These are phyloP conservation scores for Adelognathus sp. DNA, from an alignment of 2,888 invertebrate genomes.

Conservation along the genomic window DNA sequence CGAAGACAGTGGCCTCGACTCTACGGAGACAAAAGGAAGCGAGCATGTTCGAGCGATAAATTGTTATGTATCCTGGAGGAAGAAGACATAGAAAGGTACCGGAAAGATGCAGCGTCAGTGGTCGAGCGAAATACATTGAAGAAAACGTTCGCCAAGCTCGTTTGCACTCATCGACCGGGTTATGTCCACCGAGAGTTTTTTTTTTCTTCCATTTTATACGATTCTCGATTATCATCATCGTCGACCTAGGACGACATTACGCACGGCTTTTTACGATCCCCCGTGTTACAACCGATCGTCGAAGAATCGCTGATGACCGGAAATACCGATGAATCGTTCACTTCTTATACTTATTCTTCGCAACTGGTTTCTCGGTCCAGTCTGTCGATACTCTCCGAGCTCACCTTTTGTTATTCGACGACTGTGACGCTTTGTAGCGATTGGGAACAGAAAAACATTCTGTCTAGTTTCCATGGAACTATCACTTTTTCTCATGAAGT, in stretches of 20 bases:
- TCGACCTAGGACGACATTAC: background rate
- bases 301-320: conserved; percentile 23
- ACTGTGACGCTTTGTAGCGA: background rate
- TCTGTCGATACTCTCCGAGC: background rate
- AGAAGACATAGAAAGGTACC: conserved; percentile 31
- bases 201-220: conserved; percentile 28
- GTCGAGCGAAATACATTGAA: conserved; percentile 40
- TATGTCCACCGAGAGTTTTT: too few species aligned
- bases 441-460: too few species aligned
- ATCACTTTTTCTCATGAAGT: too few species aligned
- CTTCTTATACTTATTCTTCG: background rate
- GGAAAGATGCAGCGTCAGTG: conserved; percentile 54
- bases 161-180: conserved; percentile 3
- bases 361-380: background rate
- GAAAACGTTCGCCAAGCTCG: conserved; percentile 31
- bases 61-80: conserved; percentile 61
- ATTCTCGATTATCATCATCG: conserved; percentile 9
- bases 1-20: background rate
- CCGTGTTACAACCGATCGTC: background rate
- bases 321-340: conserved; percentile 15
- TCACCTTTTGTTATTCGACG: background rate
- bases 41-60: conserved; percentile 55
- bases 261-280: conserved; percentile 5
- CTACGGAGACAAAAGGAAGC: conserved; percentile 4
- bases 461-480: too few species aligned